A percentile compares a stretch with the other conserved stretches of the same genome.
Evolutionary conservation across 1,140 invertebrate species (phyloP).

Genomic region (Nasonia longicornis): DNA sequence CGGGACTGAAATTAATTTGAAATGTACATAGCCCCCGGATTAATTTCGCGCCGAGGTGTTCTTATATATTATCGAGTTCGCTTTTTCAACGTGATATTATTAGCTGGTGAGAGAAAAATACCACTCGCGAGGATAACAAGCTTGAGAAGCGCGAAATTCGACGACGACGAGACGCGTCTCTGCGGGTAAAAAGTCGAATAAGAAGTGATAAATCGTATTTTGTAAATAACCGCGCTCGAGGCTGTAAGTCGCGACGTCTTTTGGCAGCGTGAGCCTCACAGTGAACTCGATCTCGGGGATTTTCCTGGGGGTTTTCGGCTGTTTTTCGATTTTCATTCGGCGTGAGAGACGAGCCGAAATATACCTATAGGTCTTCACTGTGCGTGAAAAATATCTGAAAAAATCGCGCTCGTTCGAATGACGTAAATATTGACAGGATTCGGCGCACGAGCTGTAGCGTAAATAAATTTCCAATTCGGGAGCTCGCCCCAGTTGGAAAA

Average conservation of each 20-base stretch:
- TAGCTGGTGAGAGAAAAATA: too few species aligned
- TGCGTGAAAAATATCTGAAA: background rate
- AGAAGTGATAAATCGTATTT: conserved; percentile 11
- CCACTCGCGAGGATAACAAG: background rate
- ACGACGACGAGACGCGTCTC: background rate
- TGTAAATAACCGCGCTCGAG: background rate
- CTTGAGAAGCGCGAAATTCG: background rate
- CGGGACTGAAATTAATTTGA: background rate
- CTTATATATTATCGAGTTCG: too few species aligned
- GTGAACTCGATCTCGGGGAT: background rate
- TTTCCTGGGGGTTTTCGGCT: conserved; percentile 4
- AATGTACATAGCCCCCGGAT: too few species aligned
- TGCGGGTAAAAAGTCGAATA: background rate
- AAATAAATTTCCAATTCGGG: background rate
- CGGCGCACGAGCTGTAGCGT: too few species aligned
- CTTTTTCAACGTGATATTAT: too few species aligned
- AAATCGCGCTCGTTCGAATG: background rate
- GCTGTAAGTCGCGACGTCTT: background rate
- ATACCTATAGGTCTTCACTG: background rate
- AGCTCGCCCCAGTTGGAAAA: too few species aligned
- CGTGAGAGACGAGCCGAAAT: background rate
- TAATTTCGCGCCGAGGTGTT: too few species aligned
- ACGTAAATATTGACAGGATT: too few species aligned
- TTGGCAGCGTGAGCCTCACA: background rate
- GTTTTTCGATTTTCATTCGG: conserved; percentile 19